Conservation (phyloP, 2,888 invertebrate genomes). For the Rotaria magnacalcarata region DNA sequence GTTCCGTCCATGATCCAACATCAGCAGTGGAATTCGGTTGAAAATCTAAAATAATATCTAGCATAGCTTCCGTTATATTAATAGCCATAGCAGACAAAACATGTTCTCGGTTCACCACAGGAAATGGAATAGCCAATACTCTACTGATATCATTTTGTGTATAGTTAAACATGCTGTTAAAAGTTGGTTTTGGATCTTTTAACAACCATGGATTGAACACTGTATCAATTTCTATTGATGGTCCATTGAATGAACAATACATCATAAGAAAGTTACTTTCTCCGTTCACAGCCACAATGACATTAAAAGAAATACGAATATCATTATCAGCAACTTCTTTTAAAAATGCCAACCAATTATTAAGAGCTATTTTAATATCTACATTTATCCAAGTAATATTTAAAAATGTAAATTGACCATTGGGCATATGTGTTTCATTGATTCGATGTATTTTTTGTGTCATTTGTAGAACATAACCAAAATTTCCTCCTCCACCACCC, state of each 20-base stretch:
- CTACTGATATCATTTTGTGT: not conserved
- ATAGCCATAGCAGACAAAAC: not conserved
- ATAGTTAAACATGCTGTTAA: not conserved
- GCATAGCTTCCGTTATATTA: not conserved
- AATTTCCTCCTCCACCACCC: conserved; percentile 25
- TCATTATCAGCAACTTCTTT: not conserved
- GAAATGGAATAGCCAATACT: not conserved
- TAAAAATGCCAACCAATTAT: not conserved
- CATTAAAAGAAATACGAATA: not conserved
- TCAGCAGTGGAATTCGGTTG: not conserved
- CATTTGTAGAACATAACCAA: conserved; percentile 3
- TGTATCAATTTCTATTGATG: not conserved
- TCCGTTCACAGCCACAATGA: not conserved
- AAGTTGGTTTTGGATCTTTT: not conserved
- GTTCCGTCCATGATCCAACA: not conserved
- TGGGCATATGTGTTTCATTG: not conserved
- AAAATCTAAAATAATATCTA: not conserved
- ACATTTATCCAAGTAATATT: not conserved
- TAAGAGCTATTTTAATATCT: not conserved
- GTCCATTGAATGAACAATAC: not conserved
- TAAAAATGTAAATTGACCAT: conserved; percentile 5
- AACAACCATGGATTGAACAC: not conserved
- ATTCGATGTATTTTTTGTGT: conserved; percentile 27
- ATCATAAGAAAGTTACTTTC: not conserved
- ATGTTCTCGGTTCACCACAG: not conserved